A percentile compares a stretch with the other conserved stretches of the same genome.
Conservation (phyloP, 2,113 vertebrate genomes). For the Tragelaphus imberbis region DNA sequence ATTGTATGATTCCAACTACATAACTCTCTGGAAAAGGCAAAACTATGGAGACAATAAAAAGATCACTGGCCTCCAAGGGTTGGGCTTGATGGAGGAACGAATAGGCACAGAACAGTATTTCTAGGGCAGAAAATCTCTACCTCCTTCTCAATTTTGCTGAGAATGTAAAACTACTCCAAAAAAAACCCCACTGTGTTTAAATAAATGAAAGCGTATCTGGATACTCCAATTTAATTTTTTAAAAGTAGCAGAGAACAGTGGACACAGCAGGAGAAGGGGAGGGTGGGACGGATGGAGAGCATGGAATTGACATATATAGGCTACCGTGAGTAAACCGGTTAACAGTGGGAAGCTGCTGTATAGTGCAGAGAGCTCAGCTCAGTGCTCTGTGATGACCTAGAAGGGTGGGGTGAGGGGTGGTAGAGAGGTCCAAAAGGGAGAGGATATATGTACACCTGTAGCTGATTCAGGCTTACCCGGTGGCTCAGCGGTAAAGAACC, state of each 20-base stretch:
- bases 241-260: background rate
- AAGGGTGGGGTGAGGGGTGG: background rate
- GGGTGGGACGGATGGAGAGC: background rate
- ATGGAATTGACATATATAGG: background rate
- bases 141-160: background rate
- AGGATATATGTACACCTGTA: background rate
- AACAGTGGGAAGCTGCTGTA: background rate
- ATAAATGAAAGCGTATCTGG: background rate
- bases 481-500: background rate
- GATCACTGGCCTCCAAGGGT: background rate
- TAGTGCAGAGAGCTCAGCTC: background rate
- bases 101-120: rapidly evolving
- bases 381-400: background rate
- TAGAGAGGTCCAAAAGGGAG: background rate
- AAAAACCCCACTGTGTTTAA: background rate
- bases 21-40: background rate
- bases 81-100: background rate
- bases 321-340: background rate
- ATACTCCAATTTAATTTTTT: background rate
- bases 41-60: background rate
- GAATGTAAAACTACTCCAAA: background rate
- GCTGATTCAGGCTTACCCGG: background rate
- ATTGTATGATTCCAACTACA: rapidly evolving
- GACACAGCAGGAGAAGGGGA: background rate
- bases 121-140: background rate